Base-by-base conservation (phyloP, 2,797 vertebrate genomes). In the Trematomus bernacchii region DNA sequence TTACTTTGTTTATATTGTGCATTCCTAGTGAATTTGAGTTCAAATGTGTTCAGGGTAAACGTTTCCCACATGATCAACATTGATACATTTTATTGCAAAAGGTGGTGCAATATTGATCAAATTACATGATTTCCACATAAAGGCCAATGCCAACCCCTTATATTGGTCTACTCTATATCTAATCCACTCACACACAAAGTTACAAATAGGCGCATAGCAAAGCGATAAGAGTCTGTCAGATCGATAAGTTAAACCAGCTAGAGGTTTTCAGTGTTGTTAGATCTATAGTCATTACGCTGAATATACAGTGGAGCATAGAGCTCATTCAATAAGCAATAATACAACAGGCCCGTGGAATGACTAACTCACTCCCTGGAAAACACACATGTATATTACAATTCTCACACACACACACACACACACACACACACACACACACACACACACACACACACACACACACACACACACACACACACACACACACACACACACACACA, bases 211-310 rank as follows among this genome's bases (percentile, higher is more conserved):
- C 58, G 67, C 44, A 74, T n/a, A n/a, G 51, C 53, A 63, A 48
- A 76, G 53, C 21, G 27, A 66, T 67, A 73, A 66, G 47, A 70
- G 70, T 73, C 62, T 66, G 58, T 79, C 66, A 53, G 78, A 83
- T 92, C 79, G 3, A 87, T 83, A 66, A 16, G 40, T 47, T 64
- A 74, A 80, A 79, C 59, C 73, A 83, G 72, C 71, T 66, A 62
- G 65, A 67, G 71, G 63, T 89, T 83, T 83, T 68, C 77, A 71
- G 70, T 76, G 71, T 57, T 80, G 51, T 77, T 82, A 50, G 76
- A 85, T 88, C 85, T 71, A 74, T 76, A 87, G 79, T 80, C 71
- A 89, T 92, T 84, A 85, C 43, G 21, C 57, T 75, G 75, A 84
- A 77, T 80, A 70, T 71, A 85, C 54, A 85, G 61, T 62, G 48